A percentile compares a stretch with the other conserved stretches of the same genome.
Conservation (phyloP, 2,113 vertebrate genomes). For the Dicaeum eximium region DNA sequence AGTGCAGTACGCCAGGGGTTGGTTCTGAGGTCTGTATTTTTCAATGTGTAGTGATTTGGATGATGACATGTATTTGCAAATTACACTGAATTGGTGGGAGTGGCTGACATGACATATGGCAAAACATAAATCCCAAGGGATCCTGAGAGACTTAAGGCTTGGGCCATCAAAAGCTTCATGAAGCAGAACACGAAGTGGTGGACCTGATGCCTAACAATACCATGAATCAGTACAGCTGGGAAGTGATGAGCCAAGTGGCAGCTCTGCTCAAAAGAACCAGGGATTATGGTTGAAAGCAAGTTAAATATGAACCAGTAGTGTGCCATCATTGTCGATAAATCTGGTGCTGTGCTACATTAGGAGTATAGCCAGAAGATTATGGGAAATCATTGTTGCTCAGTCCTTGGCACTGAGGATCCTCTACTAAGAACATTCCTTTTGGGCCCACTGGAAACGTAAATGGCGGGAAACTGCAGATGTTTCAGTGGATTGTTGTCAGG, state of each 20-base stretch:
- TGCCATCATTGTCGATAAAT: neutral
- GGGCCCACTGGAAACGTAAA: neutral
- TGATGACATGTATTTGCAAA: neutral
- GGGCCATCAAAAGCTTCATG: neutral
- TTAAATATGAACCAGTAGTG: neutral
- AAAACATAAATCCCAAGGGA: neutral
- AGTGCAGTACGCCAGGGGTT: neutral
- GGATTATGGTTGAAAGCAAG: neutral
- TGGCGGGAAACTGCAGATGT: neutral
- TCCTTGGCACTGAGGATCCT: neutral
- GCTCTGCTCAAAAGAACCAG: neutral
- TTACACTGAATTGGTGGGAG: neutral
- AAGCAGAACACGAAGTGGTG: neutral
- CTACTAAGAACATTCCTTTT: neutral
- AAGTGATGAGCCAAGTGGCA: neutral
- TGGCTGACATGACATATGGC: neutral
- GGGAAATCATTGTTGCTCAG: neutral
- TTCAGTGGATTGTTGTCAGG: neutral
- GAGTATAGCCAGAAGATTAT: neutral
- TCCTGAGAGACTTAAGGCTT: neutral
- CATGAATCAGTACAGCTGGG: neutral
- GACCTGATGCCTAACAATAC: neutral
- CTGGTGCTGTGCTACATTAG: neutral
- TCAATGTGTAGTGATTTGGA: neutral
- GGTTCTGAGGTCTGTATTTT: neutral